A percentile compares a stretch with the other conserved stretches of the same genome.
phyloP scores from a whole-genome alignment of 2,113 vertebrate genomes.

The Delphinapterus leucas region DNA sequence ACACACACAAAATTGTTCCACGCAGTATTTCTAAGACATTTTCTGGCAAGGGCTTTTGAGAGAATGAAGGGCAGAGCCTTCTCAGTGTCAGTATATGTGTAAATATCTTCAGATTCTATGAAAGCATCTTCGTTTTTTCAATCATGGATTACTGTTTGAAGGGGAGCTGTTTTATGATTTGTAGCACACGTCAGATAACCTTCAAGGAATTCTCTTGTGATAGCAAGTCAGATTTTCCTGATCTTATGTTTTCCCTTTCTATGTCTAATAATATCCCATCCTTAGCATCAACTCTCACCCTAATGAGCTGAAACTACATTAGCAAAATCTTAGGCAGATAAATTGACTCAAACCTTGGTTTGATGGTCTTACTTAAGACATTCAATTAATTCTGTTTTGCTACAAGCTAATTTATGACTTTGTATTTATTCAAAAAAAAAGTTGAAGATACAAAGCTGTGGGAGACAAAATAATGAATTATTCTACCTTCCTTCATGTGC shows the following conservation, averaged over 20 bases:
- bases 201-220: slow-evolving; percentile 4
- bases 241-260: neutral
- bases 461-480: slow-evolving; percentile 85
- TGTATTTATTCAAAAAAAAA: slow-evolving; percentile 81
- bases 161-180: slow-evolving; percentile 31
- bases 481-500: slow-evolving; percentile 78
- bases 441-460: slow-evolving; percentile 83
- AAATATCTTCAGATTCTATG: neutral
- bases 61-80: neutral
- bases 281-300: slow-evolving; percentile 60
- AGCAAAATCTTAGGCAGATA: slow-evolving; percentile 80
- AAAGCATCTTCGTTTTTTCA: slow-evolving; percentile 5
- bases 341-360: slow-evolving; percentile 83
- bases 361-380: slow-evolving; percentile 84
- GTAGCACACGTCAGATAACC: neutral
- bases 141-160: neutral
- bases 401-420: slow-evolving; percentile 86
- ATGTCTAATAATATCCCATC: slow-evolving; percentile 44
- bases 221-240: neutral
- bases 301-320: slow-evolving; percentile 83
- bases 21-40: neutral
- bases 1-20: neutral
- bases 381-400: slow-evolving; percentile 88
- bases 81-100: neutral
- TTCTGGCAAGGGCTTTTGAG: neutral